Evolutionary conservation across 30 jellyfish, hydroid and myxozoan species (phyloP), one percentile per base, ranked within the genome.

Genomic region (Pelagia noctiluca): DNA sequence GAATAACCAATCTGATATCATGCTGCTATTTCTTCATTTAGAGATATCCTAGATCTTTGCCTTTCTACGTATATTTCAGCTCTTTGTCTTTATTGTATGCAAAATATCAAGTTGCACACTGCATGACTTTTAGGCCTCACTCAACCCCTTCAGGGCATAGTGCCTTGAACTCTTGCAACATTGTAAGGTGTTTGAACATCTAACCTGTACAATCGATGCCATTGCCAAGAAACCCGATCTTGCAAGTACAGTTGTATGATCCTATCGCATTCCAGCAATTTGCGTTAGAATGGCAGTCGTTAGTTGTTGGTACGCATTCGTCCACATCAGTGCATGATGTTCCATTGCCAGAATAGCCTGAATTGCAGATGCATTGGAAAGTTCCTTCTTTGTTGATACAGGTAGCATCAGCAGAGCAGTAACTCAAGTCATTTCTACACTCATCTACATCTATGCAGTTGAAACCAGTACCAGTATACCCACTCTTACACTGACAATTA

Each of bases 401-500:
- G 62, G 3, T 10, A 1, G 86, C 85, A 36, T 68, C 63, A 16
- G 7, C 19, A 67, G 68, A 82, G 48, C 90, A 76, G 0, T 33
- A 49, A 53, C 69, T 75, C 32, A 66, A 13, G 8, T 35, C 42
- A 1, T 22, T 12, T n/a, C 13, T 19, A 65, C 91, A 67, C 49
- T 76, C 88, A 61, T 87, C 46, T 12, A 36, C n/a, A 83, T 86
- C 93, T 70, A 54, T 2, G 81, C 93, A 83, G 19, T 62, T 7
- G 2, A 16, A 1, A 32, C 93, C 93, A 65, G 31, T 69, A 16
- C 93, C 93, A 25, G 72, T 38, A 42, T 29, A 83, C 2, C 93
- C 98, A 49, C 35, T 34, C 16, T 62, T 81, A 79, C 98, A 92
- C 19, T 16, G 23, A 61, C 98, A 92, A 35, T 23, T 3, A 57